A percentile compares a stretch with the other conserved stretches of the same genome.
These are phyloP conservation scores for Epistrophe eligans DNA, from an alignment of 2,888 invertebrate species.

Conservation along the genomic window DNA sequence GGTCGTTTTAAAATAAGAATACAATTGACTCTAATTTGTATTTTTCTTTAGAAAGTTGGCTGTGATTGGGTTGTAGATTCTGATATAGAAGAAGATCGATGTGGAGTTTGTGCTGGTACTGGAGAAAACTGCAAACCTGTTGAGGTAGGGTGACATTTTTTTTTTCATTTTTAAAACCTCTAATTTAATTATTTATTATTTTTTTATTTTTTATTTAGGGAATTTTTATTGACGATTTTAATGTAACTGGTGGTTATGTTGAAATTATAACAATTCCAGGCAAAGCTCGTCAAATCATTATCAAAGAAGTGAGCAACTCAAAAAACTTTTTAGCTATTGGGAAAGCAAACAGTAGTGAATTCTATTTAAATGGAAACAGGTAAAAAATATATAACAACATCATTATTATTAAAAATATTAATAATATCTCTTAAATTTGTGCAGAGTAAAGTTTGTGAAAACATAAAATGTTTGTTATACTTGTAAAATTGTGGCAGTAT, in stretches of 20 bases:
- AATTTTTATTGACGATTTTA: conserved; percentile 83
- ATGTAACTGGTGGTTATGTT: conserved; percentile 86
- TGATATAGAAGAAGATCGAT: conserved; percentile 90
- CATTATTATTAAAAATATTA: too few species aligned
- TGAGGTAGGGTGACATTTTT: conserved; percentile 80
- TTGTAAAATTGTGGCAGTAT: too few species aligned
- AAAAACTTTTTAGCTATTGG: conserved; percentile 92
- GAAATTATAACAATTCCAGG: conserved; percentile 89
- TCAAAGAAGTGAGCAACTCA: conserved; percentile 90
- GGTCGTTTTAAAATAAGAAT: too few species aligned
- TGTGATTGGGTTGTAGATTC: conserved; percentile 96
- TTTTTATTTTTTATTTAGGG: conserved; percentile 76
- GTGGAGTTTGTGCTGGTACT: conserved; percentile 94
- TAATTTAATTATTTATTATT: neutral
- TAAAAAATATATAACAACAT: too few species aligned
- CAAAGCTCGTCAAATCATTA: conserved; percentile 91
- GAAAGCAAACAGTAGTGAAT: conserved; percentile 88
- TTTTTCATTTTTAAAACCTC: neutral
- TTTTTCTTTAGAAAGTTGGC: conserved; percentile 90
- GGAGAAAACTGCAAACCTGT: conserved; percentile 92
- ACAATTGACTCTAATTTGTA: neutral
- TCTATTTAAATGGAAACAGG: conserved; percentile 92
- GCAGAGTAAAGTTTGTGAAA: too few species aligned
- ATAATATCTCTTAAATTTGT: too few species aligned
- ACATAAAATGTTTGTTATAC: too few species aligned